These are phyloP conservation scores for Thomomys bottae DNA, from an alignment of 2,113 vertebrate species.

Conservation along the genomic window DNA sequence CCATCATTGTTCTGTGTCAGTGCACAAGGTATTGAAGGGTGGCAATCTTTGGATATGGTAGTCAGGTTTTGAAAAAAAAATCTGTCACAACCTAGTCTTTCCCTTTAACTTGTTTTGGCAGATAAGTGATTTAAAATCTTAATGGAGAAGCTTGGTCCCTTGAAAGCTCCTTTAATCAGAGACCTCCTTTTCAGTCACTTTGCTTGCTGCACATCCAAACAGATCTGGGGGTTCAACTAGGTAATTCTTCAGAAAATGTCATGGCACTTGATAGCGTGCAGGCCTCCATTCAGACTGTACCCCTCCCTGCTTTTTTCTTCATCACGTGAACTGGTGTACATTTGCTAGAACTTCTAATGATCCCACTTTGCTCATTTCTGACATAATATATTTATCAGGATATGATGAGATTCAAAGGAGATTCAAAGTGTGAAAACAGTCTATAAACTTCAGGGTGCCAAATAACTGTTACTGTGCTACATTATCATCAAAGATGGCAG, in stretches of 20 bases:
- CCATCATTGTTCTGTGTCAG: rapidly evolving
- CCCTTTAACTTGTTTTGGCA: neutral
- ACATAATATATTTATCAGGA: neutral
- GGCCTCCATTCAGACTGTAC: rapidly evolving
- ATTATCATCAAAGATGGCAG: neutral
- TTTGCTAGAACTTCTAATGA: neutral
- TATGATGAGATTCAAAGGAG: neutral
- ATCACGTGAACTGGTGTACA: neutral
- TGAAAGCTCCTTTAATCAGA: neutral
- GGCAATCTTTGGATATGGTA: neutral
- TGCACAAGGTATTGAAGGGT: neutral
- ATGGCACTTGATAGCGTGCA: neutral
- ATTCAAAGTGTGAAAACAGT: neutral
- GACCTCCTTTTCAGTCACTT: neutral
- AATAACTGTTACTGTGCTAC: neutral
- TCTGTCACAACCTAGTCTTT: neutral
- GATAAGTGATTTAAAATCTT: neutral
- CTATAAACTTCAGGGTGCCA: neutral
- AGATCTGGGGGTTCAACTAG: too few relatives aligned
- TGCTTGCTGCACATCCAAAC: neutral
- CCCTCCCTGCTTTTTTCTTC: neutral
- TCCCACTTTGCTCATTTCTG: neutral
- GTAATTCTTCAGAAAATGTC: neutral
- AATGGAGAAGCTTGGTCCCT: neutral
- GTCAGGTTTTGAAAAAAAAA: neutral